Base-by-base conservation (phyloP, 2,797 vertebrate species). In the Anableps anableps region DNA sequence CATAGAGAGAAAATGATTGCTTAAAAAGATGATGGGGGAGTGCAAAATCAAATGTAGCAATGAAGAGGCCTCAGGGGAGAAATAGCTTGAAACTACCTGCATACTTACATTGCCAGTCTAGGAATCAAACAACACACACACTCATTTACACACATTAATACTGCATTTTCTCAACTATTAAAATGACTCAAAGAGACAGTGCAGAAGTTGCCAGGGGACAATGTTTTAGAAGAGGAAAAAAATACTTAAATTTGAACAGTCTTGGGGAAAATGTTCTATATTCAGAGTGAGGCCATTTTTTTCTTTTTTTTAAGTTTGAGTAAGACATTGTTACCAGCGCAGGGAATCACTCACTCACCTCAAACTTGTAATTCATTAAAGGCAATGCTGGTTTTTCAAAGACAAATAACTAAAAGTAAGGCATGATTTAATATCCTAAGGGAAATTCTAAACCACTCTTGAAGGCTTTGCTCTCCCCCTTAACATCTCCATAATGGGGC, bases 401-500 rank as follows among this genome's bases (percentile, higher is more conserved):
- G 23, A 41, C n/a, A 80, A 66, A 50, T 34, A 14, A 53, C 7
- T 78, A 64, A 90, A 91, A 92, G 80, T 84, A 84, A 89, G 88
- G 79, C 75, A 36, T 79, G 88, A 89, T 87, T 91, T 86, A 88
- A 85, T 82, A 78, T 90, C 88, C 87, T 85, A 34, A 5, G 84
- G 82, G 85, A 89, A 82, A 85, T 86, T 92, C 90, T 82, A 92
- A 92, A 85, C 85, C 86, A 85, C 81, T 88, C 80, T 93, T 90
- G 91, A 90, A 92, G 83, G 89, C 89, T 93, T 90, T 91, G 84
- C 48, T 64, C 70, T 74, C 79, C 73, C 80, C 77, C 76, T 62
- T 80, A 75, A 74, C 81, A 86, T 83, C 82, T 88, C 72, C 64
- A 88, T 93, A 91, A 91, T 88, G 77, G 76, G 45, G 80, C 75